Evolutionary conservation across 2,888 invertebrate species (phyloP).

Genomic region (Caradrina kadenii): DNA sequence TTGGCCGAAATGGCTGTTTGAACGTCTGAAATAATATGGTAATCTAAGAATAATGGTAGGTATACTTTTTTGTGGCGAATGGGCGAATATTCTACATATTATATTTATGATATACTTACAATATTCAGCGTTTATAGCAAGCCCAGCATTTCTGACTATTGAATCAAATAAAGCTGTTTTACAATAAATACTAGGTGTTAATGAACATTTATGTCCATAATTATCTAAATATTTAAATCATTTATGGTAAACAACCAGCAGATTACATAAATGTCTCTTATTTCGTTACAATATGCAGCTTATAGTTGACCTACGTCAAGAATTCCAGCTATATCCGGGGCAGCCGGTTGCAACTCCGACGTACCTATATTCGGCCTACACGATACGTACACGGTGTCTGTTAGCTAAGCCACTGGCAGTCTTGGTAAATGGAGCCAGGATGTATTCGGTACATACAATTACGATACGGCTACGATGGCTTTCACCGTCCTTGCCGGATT

Average conservation of each 20-base stretch:
- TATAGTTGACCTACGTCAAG: background rate
- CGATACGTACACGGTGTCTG: constrained; percentile 6
- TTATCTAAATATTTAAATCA: background rate
- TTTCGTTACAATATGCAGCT: background rate
- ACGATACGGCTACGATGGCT: constrained; percentile 1
- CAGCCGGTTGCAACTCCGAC: background rate
- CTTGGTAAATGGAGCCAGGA: constrained; percentile 18
- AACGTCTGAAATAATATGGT: constrained; percentile 8
- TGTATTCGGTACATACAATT: constrained; percentile 2
- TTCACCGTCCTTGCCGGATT: background rate
- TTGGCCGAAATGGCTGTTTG: constrained; percentile 15
- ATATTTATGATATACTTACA: background rate
- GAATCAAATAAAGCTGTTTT: too few species aligned
- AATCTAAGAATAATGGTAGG: background rate
- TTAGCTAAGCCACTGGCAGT: constrained; percentile 23
- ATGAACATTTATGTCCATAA: too few species aligned
- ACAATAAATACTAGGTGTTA: too few species aligned
- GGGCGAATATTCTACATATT: too few species aligned
- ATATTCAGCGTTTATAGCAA: too few species aligned
- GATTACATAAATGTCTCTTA: background rate
- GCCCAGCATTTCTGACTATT: too few species aligned
- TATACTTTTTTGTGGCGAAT: background rate
- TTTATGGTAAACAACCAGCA: background rate
- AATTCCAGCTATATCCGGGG: background rate
- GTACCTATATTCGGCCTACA: constrained; percentile 1